A percentile compares a stretch with the other conserved stretches of the same genome.
Conservation (phyloP, 2,888 invertebrate species). For the Orthonychiurus folsomi region DNA sequence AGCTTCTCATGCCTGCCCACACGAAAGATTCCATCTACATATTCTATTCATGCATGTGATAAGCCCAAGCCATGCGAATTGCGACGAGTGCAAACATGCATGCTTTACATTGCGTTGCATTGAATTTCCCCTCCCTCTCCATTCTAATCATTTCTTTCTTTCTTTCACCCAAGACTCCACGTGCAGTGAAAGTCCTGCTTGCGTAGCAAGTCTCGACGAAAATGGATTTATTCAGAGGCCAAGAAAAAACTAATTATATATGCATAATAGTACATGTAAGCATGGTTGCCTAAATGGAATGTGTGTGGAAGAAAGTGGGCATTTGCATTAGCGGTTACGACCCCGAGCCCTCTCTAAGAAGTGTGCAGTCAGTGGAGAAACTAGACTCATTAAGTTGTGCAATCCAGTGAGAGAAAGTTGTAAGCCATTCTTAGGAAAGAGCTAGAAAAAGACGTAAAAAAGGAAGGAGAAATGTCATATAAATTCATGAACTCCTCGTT, state of each 20-base stretch:
- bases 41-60: slow-evolving; percentile 1
- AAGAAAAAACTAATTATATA: neutral
- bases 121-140: neutral
- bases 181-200: too few relatives aligned
- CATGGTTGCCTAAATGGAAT: neutral
- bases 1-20: neutral
- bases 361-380: neutral
- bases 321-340: neutral
- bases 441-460: neutral
- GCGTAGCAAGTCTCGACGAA: neutral
- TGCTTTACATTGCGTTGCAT: neutral
- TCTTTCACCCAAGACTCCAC: neutral
- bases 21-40: neutral
- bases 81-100: neutral
- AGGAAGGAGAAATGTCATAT: neutral
- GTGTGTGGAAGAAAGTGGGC: neutral
- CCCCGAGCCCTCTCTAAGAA: neutral
- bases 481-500: neutral
- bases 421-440: too few relatives aligned
- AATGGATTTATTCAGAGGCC: neutral
- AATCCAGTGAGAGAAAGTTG: neutral
- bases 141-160: neutral
- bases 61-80: neutral
- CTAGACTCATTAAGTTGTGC: too few relatives aligned
- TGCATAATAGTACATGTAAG: neutral